Evolutionary conservation across 2,113 vertebrate genomes (phyloP).

Genomic region (Chionomys nivalis): DNA sequence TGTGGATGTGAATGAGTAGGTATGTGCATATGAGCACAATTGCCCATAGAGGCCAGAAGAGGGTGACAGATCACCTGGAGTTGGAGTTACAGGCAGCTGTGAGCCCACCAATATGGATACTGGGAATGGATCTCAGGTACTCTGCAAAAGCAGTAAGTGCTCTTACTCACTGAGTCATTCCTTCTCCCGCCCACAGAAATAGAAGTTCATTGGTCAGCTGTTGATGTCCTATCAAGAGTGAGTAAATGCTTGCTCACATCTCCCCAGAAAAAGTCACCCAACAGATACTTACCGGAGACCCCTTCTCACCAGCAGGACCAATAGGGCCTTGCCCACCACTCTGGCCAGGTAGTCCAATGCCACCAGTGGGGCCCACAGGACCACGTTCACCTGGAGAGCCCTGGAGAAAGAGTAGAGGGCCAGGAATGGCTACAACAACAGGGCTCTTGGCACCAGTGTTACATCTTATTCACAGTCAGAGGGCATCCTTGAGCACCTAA

Average conservation of each 20-base stretch:
- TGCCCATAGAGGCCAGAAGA: background rate
- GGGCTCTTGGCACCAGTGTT: background rate
- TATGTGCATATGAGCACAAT: background rate
- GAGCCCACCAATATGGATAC: background rate
- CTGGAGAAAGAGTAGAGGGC: constrained; percentile 78
- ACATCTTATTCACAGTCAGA: background rate
- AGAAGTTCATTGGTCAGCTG: background rate
- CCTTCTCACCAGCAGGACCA: constrained; percentile 93
- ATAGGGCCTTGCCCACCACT: constrained; percentile 88
- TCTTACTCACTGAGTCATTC: background rate
- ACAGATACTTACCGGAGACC: constrained; percentile 90
- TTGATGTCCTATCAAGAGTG: background rate
- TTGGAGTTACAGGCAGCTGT: background rate
- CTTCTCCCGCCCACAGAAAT: background rate
- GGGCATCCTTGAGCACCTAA: background rate
- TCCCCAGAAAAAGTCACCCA: background rate
- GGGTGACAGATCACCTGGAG: background rate
- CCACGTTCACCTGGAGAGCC: constrained; percentile 93
- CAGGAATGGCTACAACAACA: background rate
- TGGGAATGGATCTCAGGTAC: background rate
- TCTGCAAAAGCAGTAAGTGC: background rate
- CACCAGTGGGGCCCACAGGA: constrained; percentile 89
- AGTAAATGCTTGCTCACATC: background rate
- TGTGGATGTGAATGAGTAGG: background rate
- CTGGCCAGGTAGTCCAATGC: constrained; percentile 93